Conservation (phyloP, 2,888 invertebrate species). For the Mystacides longicornis region DNA sequence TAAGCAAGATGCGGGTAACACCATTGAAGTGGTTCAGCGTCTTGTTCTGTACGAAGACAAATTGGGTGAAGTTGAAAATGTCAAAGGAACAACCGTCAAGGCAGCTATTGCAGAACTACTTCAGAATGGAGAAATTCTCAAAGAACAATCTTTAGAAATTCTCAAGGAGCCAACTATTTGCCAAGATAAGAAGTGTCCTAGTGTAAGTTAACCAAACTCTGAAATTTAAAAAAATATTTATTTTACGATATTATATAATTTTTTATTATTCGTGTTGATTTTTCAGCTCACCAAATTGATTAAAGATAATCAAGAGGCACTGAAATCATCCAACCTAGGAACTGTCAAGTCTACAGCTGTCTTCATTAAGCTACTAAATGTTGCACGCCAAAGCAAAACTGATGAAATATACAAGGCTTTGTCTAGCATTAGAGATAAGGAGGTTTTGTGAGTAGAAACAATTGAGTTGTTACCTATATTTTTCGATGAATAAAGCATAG, state of each 20-base stretch:
- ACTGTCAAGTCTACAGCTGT: slow-evolving; percentile 55
- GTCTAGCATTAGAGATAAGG: slow-evolving; percentile 49
- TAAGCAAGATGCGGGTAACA: slow-evolving; percentile 45
- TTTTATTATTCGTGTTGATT: too few species aligned
- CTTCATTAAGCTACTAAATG: slow-evolving; percentile 55
- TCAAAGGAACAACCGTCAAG: slow-evolving; percentile 29
- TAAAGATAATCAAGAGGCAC: slow-evolving; percentile 43
- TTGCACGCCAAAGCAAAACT: slow-evolving; percentile 51
- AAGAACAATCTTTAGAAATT: slow-evolving; percentile 31
- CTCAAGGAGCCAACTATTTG: slow-evolving; percentile 32
- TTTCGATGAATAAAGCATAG: too few species aligned
- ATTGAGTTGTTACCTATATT: slow-evolving; percentile 19
- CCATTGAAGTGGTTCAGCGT: slow-evolving; percentile 39
- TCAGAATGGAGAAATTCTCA: slow-evolving; percentile 27
- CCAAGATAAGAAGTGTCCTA: slow-evolving; percentile 36
- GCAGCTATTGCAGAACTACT: slow-evolving; percentile 31
- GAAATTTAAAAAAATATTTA: not conserved
- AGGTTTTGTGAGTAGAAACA: slow-evolving; percentile 41
- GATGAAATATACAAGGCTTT: slow-evolving; percentile 53
- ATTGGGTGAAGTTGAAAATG: slow-evolving; percentile 22
- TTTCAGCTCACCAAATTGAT: slow-evolving; percentile 48
- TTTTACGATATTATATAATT: not conserved
- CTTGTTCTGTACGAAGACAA: slow-evolving; percentile 31
- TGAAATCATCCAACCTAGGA: slow-evolving; percentile 53
- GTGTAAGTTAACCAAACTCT: slow-evolving; percentile 32